A percentile compares a stretch with the other conserved stretches of the same genome.
Conservation (phyloP, 2,797 vertebrate genomes). For the Labroides dimidiatus region DNA sequence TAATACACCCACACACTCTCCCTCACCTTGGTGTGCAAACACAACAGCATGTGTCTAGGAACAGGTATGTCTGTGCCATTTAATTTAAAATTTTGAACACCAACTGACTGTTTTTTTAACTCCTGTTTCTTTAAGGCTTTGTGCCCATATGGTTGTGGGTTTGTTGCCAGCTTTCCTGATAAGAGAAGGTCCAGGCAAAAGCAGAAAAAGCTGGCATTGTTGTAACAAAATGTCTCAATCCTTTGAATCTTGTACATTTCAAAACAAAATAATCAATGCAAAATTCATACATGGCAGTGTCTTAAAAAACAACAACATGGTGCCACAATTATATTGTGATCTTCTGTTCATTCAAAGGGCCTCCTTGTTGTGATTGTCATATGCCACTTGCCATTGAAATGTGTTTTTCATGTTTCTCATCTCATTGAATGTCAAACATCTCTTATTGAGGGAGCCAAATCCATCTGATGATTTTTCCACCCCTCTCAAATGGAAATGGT, state of each 20-base stretch:
- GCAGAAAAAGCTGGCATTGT: conserved; percentile 33
- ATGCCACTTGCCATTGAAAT: conserved; percentile 81
- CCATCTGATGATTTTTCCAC: conserved; percentile 82
- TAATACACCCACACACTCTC: conserved; percentile 11
- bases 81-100: conserved; percentile 36
- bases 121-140: conserved; percentile 45
- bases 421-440: conserved; percentile 83
- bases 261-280: conserved; percentile 70
- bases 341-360: conserved; percentile 69
- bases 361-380: conserved; percentile 81
- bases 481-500: conserved; percentile 82
- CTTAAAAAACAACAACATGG: conserved; percentile 68
- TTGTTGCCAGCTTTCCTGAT: conserved; percentile 50
- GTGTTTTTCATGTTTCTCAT: conserved; percentile 76
- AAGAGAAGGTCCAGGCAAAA: conserved; percentile 34
- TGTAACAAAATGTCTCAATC: conserved; percentile 34
- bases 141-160: conserved; percentile 38
- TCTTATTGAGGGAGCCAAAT: conserved; percentile 78
- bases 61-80: conserved; percentile 37
- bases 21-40: conserved; percentile 49
- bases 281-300: conserved; percentile 68
- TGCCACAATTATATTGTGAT: conserved; percentile 74
- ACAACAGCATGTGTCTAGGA: conserved; percentile 50
- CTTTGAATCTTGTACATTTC: conserved; percentile 60
- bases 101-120: conserved; percentile 25